Percentiles rank a stretch among this genome's conserved stretches.
These are phyloP conservation scores for Nomada goodeniana DNA, from an alignment of 2,888 invertebrate genomes.

Conservation along the genomic window DNA sequence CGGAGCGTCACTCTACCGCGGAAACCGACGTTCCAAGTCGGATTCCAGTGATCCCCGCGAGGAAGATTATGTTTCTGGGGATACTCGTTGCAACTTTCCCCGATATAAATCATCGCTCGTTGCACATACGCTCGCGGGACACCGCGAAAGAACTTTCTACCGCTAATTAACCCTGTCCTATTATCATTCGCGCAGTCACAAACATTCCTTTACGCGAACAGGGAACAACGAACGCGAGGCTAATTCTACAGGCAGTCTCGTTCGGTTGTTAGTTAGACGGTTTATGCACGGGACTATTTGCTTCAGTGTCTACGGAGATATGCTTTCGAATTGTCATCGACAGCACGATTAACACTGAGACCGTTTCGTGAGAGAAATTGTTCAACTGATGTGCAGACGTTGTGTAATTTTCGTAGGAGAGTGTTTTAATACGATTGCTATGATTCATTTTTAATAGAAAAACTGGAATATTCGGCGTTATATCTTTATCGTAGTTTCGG, in stretches of 20 bases:
- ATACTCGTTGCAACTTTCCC: slow-evolving; percentile 47
- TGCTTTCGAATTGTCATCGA: no score
- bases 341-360: no score
- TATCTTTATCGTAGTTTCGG: background rate
- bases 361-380: no score
- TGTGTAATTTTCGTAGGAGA: no score
- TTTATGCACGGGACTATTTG: background rate
- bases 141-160: slow-evolving; percentile 43
- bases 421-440: no score
- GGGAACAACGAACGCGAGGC: background rate
- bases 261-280: background rate
- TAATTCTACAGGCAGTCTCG: background rate
- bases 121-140: slow-evolving; percentile 20
- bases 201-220: slow-evolving; percentile 17
- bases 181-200: slow-evolving; percentile 19
- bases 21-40: slow-evolving; percentile 31
- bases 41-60: background rate
- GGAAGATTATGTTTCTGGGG: slow-evolving; percentile 36
- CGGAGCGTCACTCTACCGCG: background rate
- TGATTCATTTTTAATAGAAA: background rate
- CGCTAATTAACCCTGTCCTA: slow-evolving; percentile 44
- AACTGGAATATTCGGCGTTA: background rate
- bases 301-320: background rate
- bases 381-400: no score
- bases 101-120: slow-evolving; percentile 44